These are phyloP conservation scores for Mellivora capensis DNA, from an alignment of 2,113 vertebrate genomes.

Conservation along the genomic window DNA sequence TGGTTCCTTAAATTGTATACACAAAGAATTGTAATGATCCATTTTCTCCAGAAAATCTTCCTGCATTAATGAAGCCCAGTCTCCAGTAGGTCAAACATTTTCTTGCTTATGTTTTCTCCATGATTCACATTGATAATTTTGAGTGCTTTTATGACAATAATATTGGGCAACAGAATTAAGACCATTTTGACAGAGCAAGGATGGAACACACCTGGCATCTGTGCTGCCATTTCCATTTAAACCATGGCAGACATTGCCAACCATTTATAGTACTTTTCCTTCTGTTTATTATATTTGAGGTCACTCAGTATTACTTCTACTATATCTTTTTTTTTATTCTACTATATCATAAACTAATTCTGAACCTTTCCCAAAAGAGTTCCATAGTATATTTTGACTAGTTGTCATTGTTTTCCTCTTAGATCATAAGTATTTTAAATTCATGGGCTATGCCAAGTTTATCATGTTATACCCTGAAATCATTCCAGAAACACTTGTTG, in stretches of 20 bases:
- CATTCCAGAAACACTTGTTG: neutral
- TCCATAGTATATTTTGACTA: neutral
- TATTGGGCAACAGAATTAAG: neutral
- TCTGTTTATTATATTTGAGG: neutral
- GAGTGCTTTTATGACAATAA: neutral
- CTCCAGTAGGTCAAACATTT: neutral
- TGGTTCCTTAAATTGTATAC: neutral
- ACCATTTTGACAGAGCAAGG: neutral
- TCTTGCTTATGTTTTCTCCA: neutral
- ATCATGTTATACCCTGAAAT: neutral
- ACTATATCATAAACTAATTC: neutral
- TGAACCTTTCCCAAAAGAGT: neutral
- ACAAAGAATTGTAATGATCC: neutral
- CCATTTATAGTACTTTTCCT: neutral
- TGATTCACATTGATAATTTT: neutral
- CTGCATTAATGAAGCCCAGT: neutral
- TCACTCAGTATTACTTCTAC: neutral
- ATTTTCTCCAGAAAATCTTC: slow-evolving; percentile 1
- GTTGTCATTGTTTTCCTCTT: neutral
- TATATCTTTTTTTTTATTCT: neutral
- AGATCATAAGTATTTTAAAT: neutral
- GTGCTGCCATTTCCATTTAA: neutral
- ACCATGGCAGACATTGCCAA: neutral
- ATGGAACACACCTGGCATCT: neutral
- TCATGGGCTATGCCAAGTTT: neutral